Evolutionary conservation across 2,797 vertebrate species (phyloP).

Genomic region (Sebastes minor): DNA sequence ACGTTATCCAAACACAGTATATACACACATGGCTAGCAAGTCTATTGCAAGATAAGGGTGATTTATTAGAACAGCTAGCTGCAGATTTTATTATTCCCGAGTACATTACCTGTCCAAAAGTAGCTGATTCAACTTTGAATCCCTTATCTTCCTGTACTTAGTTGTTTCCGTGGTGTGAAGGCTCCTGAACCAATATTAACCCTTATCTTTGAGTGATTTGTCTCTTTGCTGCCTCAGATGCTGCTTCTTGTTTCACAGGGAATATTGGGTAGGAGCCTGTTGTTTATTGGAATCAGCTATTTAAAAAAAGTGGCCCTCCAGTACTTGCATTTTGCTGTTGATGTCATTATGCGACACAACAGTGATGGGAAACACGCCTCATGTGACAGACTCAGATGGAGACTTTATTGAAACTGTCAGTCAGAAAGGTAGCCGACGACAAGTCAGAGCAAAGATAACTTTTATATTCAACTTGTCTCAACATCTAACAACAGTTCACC

Average conservation of each 20-base stretch:
- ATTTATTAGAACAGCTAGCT: conserved; percentile 12
- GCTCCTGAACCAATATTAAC: neutral
- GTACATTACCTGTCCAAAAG: conserved; percentile 7
- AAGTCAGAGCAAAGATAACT: neutral
- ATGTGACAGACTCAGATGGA: neutral
- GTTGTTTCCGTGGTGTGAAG: neutral
- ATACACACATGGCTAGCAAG: neutral
- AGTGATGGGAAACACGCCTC: neutral
- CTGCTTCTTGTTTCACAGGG: neutral
- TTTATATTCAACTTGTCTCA: neutral
- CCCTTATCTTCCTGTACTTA: neutral
- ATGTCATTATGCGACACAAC: neutral
- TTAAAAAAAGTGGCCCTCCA: neutral
- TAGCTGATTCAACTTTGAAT: conserved; percentile 11
- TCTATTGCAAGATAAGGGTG: conserved; percentile 1
- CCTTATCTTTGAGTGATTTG: neutral
- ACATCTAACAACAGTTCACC: neutral
- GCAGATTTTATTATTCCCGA: neutral
- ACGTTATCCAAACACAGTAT: neutral
- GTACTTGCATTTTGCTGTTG: neutral
- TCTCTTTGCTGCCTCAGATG: neutral
- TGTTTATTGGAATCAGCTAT: neutral
- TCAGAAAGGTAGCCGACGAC: neutral
- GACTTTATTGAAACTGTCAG: conserved; percentile 30
- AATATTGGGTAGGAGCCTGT: neutral